Base-by-base conservation (phyloP, 1,140 invertebrate genomes). In the Fopius arisanus region DNA sequence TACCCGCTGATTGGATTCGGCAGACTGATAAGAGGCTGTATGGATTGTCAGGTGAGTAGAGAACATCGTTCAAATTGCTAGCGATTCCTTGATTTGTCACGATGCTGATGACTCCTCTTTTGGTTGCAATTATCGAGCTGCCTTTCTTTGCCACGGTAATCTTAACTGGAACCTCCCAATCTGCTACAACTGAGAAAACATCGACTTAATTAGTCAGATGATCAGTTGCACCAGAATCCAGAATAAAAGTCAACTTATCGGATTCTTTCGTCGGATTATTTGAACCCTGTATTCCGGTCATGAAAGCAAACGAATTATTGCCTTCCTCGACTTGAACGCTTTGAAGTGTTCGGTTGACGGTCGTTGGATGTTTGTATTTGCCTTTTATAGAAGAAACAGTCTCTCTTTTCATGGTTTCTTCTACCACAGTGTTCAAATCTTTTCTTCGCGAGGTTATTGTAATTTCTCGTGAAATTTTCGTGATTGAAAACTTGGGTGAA, bases 21-120 rank as follows among this genome's bases (percentile, higher is more conserved):
- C 70, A 67, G 1, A 85, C 81, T 3, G 81, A 84, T 5, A 84
- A 29, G 26, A 84, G 41, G 43, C 83, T 84, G 70, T 81, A 78
- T 19, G 73, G 78, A 6, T 76, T 68, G 62, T 79, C 78, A 3
- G 63, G 67, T 48, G 76, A 77, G 70, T 77, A 83, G 1, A 79
- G 67, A 6, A 83, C 69, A 29, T 70, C 28, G 14, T 70, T 75
- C 12, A 83, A 12, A 5, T 33, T 28, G n/a, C 78, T 80, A 70
- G 33, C 70, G 10, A 81, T n/a, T 14, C 77, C 77, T 67, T 62
- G 41, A 33, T 78, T 77, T 26, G 65, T 81, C 0, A 40, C 77
- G 19, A 74, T 16, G 7, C 23, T n/a, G 14, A 79, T 5, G 9
- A 51, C 70, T 7, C 82, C 81, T 54, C 68, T 83, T 69, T 80